These are phyloP conservation scores for Spheniscus humboldti DNA, from an alignment of 2,797 vertebrate genomes.

Conservation along the genomic window DNA sequence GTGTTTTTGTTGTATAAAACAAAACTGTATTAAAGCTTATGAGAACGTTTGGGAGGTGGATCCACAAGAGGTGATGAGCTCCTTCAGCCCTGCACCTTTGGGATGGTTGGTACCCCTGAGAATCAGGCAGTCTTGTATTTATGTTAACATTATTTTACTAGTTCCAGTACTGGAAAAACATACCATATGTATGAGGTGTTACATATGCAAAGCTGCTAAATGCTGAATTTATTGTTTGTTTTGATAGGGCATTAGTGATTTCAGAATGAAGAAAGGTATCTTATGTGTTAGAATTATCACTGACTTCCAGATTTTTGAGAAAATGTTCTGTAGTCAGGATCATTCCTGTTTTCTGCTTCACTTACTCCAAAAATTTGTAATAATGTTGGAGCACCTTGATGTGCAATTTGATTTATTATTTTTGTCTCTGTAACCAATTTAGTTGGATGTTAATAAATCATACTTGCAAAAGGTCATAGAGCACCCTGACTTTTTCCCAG, in stretches of 20 bases:
- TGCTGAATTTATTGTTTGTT: background rate
- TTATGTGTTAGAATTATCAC: background rate
- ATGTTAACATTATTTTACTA: background rate
- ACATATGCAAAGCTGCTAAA: background rate
- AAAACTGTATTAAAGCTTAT: background rate
- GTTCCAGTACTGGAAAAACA: background rate
- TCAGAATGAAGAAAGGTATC: background rate
- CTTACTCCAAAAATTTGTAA: background rate
- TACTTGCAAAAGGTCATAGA: constrained; percentile 22
- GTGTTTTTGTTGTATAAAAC: background rate
- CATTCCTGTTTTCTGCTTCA: constrained; percentile 1
- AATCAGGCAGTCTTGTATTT: background rate
- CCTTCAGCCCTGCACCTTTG: background rate
- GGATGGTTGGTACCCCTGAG: background rate
- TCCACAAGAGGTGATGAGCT: background rate
- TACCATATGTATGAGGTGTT: background rate
- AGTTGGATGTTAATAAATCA: constrained; percentile 69
- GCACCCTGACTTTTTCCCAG: constrained; percentile 40
- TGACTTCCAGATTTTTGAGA: background rate
- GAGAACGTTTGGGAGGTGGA: background rate
- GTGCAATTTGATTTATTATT: background rate
- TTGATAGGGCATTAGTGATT: background rate
- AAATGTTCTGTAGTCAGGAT: background rate
- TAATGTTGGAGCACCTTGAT: background rate
- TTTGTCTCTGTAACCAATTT: constrained; percentile 52